Conservation (phyloP, 2,797 vertebrate genomes). For the Sitta carolinensis region DNA sequence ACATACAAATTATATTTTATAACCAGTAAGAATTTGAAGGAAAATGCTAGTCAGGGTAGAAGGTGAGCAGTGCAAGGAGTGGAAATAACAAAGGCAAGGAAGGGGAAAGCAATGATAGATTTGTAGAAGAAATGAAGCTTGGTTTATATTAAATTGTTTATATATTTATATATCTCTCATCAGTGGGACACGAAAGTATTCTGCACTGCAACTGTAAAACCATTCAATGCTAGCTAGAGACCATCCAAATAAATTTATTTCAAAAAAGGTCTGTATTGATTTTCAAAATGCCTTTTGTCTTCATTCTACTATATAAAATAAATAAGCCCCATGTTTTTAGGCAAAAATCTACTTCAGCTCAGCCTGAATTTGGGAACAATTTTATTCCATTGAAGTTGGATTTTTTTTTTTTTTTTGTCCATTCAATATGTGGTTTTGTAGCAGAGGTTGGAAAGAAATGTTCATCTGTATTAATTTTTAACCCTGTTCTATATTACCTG, state of each 20-base stretch:
- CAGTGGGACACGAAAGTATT: neutral
- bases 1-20: neutral
- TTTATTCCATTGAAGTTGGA: neutral
- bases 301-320: neutral
- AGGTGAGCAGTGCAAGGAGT: neutral
- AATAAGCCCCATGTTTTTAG: fast-evolving
- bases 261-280: neutral
- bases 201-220: neutral
- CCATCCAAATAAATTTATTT: neutral
- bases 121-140: neutral
- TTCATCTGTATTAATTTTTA: neutral
- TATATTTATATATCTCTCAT: neutral
- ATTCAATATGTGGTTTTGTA: neutral
- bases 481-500: neutral
- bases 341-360: neutral
- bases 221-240: neutral
- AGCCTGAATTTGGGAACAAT: neutral
- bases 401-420: neutral
- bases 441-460: neutral
- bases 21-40: neutral
- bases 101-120: neutral
- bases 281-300: neutral
- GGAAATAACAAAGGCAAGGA: neutral
- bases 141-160: neutral
- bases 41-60: neutral